Evolutionary conservation across 2,797 vertebrate species (phyloP).

Genomic region (Sebastes taczanowskii): DNA sequence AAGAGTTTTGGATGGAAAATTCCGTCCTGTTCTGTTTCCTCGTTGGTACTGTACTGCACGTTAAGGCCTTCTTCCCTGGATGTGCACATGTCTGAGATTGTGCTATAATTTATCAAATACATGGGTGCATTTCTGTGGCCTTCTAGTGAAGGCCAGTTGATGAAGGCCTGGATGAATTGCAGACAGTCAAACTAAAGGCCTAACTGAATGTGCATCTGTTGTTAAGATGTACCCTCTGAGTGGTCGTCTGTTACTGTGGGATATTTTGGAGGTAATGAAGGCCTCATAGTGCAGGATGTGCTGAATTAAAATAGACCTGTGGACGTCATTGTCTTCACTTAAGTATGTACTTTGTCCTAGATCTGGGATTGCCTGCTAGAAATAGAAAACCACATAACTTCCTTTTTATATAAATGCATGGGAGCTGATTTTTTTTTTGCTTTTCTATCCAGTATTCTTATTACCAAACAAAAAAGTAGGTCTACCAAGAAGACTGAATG

Average conservation of each 20-base stretch:
- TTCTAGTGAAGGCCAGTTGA: conserved; percentile 23
- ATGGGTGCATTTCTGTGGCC: conserved; percentile 17
- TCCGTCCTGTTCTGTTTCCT: conserved; percentile 71
- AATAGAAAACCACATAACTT: neutral
- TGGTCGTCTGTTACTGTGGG: conserved; percentile 10
- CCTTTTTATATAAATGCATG: neutral
- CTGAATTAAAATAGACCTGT: conserved; percentile 33
- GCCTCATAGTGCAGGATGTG: conserved; percentile 19
- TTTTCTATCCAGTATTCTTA: neutral
- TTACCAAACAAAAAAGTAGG: neutral
- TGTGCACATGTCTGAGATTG: conserved; percentile 19
- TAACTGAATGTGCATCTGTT: neutral
- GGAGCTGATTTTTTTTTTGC: neutral
- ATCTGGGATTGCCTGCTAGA: neutral
- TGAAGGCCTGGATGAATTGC: conserved; percentile 17
- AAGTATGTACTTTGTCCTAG: neutral
- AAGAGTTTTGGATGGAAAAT: conserved; percentile 83
- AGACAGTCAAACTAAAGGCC: conserved; percentile 15
- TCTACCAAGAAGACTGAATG: neutral
- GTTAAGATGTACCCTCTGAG: conserved; percentile 14
- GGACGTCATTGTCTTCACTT: conserved; percentile 21
- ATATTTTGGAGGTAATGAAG: conserved; percentile 25
- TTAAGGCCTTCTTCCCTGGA: conserved; percentile 40
- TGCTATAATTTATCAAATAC: conserved; percentile 22
- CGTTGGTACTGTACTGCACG: conserved; percentile 48